Base-by-base conservation (phyloP, 2,113 vertebrate genomes). In the Hystrix brachyura region DNA sequence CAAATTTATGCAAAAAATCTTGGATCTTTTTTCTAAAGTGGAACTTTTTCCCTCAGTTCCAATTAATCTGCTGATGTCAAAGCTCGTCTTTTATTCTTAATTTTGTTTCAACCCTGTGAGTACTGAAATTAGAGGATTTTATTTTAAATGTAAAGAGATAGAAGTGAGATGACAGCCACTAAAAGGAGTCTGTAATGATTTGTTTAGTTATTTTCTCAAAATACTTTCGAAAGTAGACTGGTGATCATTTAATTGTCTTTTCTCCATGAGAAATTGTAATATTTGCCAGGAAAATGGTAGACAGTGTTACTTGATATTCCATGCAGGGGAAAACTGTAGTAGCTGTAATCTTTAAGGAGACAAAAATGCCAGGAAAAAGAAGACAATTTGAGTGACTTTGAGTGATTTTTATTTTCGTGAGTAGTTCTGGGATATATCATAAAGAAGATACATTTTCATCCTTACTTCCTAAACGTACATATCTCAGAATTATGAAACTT, bases 321-420 rank as follows among this genome's bases (percentile, higher is more conserved):
- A 27, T 14, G 9, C 7, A 1, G 1, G 18, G 19, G 21, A 91
- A 27, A 62, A 9, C 55, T 72, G 0, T 67, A 11, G 53, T n/a
- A 71, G 25, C 48, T 81, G 43, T 0, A n/a, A 3, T 86, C 48
- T 81, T 13, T 19, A n/a, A 64, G 84, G 51, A n/a, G 29, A 48
- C 46, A 69, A n/a, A 82, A 62, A 67, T 79, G 6, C 11, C 48
- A 76, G 69, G 78, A 60, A 95, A 93, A 55, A 25, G n/a, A 76
- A 81, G 9, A 90, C 9, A n/a, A 0, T 27, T 38, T 71, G 67
- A 67, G 67, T 53, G 32, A 57, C 51, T 79, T 17, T 53, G 79
- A 85, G 43, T 65, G 59, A 87, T 9, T 90, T 53, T 55, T 74
- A 14, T 53, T 86, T 94, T 93, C 67, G 92, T 85, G 79, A 95